Evolutionary conservation across 2,797 vertebrate species (phyloP).

Genomic region (Anguilla pacifica): DNA sequence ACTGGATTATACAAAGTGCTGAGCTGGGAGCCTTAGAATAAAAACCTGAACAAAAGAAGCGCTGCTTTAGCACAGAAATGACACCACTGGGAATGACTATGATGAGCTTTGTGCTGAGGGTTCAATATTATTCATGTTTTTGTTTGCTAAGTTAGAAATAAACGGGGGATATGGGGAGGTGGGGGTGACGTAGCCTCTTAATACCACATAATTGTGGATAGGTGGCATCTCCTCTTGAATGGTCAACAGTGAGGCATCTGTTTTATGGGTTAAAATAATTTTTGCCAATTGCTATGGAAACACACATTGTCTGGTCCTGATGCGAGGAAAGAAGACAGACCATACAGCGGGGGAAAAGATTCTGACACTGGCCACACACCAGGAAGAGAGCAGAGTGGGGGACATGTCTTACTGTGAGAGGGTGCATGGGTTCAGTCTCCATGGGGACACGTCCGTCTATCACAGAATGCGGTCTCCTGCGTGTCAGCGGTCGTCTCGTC

Average conservation of each 20-base stretch:
- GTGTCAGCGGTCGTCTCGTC: slow-evolving; percentile 53
- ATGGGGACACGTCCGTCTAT: slow-evolving; percentile 69
- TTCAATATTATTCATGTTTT: slow-evolving; percentile 21
- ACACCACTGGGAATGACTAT: neutral
- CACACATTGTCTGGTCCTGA: neutral
- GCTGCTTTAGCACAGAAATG: slow-evolving; percentile 20
- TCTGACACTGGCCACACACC: slow-evolving; percentile 8
- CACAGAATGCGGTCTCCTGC: slow-evolving; percentile 72
- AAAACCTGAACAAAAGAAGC: slow-evolving; percentile 23
- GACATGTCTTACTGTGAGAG: slow-evolving; percentile 70
- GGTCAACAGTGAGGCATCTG: neutral
- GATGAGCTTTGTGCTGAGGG: neutral
- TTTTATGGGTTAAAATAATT: neutral
- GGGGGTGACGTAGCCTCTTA: neutral
- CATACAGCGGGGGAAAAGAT: neutral
- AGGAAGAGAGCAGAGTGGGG: neutral
- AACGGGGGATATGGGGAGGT: neutral
- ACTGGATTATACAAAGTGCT: slow-evolving; percentile 32
- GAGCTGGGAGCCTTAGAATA: slow-evolving; percentile 23
- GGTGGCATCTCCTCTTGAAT: neutral
- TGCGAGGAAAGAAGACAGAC: neutral
- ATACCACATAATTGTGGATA: neutral
- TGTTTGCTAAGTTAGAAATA: slow-evolving; percentile 13
- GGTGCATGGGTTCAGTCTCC: slow-evolving; percentile 63
- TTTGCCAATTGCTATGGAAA: slow-evolving; percentile 9